phyloP scores from a whole-genome alignment of 2,888 invertebrate species.

The Theretra japonica region DNA sequence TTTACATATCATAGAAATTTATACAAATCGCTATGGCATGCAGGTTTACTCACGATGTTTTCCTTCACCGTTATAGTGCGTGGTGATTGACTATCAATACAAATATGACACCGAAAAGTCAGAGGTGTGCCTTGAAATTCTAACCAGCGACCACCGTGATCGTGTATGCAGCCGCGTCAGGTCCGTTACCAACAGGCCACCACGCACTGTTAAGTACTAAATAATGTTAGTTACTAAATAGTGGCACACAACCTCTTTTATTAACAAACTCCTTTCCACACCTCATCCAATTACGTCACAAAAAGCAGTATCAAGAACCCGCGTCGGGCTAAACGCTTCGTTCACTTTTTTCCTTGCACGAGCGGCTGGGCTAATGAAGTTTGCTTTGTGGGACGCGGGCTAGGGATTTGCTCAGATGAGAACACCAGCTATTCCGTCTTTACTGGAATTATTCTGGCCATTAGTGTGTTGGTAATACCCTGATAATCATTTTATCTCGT shows the following conservation, averaged over 20 bases:
- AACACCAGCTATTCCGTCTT: conserved; percentile 35
- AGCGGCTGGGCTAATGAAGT: conserved; percentile 50
- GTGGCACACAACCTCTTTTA: background rate
- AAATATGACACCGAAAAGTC: too few species aligned
- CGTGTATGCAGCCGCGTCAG: too few species aligned
- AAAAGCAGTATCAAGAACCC: conserved; percentile 24
- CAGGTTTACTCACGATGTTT: too few species aligned
- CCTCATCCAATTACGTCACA: conserved; percentile 3
- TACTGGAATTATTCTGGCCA: conserved; percentile 31
- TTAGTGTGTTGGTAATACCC: conserved; percentile 24
- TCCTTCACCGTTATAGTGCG: too few species aligned
- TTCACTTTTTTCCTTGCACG: conserved; percentile 42
- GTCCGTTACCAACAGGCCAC: too few species aligned
- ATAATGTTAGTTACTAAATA: background rate
- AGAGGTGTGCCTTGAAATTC: too few species aligned
- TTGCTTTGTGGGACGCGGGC: conserved; percentile 44
- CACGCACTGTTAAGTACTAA: too few species aligned
- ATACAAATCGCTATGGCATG: too few species aligned
- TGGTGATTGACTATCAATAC: too few species aligned
- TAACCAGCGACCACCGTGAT: too few species aligned
- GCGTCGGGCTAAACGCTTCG: background rate
- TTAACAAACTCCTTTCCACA: background rate
- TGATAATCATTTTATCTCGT: conserved; percentile 24
- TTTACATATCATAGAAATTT: too few species aligned
- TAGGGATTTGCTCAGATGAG: conserved; percentile 41